phyloP scores from a whole-genome alignment of 1,140 invertebrate species.

The Drosophila melanogaster region Release_6_plus_ISO1_MT NT_037436.4:14446501-14447000 shows the following conservation, averaged over 20 bases:
- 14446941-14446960: conserved; percentile 77
- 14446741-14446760: neutral
- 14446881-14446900: conserved; percentile 28
- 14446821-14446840: conserved; percentile 45
- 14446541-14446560: conserved; percentile 15
- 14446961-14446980: conserved; percentile 59
- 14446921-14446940: conserved; percentile 54
- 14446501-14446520: conserved; percentile 71
- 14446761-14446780: neutral
- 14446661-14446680: too few relatives aligned
- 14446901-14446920: conserved; percentile 25
- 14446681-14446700: neutral
- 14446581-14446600: conserved; percentile 1
- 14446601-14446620: neutral
- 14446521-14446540: conserved; percentile 9
- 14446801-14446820: conserved; percentile 11
- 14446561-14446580: neutral
- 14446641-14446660: neutral
- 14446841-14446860: conserved; percentile 43
- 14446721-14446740: neutral
- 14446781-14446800: conserved; percentile 4
- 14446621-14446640: neutral
- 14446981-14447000: conserved; percentile 36
- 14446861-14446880: conserved; percentile 33
- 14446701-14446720: neutral